Evolutionary conservation across 2,113 vertebrate species (phyloP).

Genomic region (Verasper variegatus): DNA sequence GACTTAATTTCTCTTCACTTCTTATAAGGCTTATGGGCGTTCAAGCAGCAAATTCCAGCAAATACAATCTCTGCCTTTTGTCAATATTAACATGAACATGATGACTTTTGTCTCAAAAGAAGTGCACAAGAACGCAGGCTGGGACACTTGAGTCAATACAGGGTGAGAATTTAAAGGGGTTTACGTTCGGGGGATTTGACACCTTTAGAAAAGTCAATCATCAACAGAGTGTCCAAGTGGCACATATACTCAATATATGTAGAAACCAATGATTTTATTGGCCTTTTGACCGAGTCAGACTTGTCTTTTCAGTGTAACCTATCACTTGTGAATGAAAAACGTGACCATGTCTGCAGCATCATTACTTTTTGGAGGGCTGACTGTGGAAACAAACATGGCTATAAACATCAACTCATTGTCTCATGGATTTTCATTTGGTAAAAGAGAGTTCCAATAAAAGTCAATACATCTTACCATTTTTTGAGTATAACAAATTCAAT

Average conservation of each 20-base stretch:
- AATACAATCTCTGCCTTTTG: constrained; percentile 82
- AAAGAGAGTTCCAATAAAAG: background rate
- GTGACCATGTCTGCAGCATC: background rate
- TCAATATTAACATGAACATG: constrained; percentile 63
- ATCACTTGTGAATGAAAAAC: background rate
- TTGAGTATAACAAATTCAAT: background rate
- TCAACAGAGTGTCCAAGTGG: constrained; percentile 33
- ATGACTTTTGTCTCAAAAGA: constrained; percentile 45
- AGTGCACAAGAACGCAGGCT: constrained; percentile 56
- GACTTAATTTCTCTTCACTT: constrained; percentile 66
- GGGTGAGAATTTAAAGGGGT: constrained; percentile 23
- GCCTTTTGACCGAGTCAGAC: constrained; percentile 36
- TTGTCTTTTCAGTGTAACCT: constrained; percentile 57
- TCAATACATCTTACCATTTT: background rate
- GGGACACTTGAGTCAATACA: constrained; percentile 36
- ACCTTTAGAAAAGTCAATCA: constrained; percentile 37
- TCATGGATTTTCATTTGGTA: background rate
- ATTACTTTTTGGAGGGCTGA: constrained; percentile 16
- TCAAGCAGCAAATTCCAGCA: constrained; percentile 84
- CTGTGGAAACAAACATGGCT: constrained; percentile 19
- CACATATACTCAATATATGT: constrained; percentile 8
- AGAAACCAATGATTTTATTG: constrained; percentile 21
- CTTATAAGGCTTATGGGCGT: constrained; percentile 86
- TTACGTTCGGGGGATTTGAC: constrained; percentile 35
- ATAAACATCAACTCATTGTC: background rate